phyloP scores from a whole-genome alignment of 2,888 invertebrate species.

The Sinopyrophorus schimmeli region DNA sequence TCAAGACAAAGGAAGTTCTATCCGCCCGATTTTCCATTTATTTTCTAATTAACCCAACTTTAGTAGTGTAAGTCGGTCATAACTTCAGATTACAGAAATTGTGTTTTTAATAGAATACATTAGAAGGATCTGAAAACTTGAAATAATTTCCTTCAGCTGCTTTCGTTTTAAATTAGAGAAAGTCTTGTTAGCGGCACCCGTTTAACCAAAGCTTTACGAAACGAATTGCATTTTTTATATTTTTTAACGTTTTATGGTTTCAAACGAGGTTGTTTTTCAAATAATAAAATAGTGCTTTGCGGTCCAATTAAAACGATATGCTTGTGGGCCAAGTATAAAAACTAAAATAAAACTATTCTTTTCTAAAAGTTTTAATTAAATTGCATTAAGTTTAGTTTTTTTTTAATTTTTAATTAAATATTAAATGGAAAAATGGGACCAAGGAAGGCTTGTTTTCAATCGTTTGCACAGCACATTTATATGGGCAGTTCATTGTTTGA shows the following conservation, averaged over 20 bases:
- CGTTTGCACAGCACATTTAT: too few relatives aligned
- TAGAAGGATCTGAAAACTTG: constrained; percentile 9
- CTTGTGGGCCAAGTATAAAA: not conserved
- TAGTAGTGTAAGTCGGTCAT: constrained; percentile 21
- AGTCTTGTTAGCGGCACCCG: constrained; percentile 7
- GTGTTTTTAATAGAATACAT: constrained; percentile 22
- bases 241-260: not conserved
- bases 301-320: not conserved
- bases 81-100: constrained; percentile 19
- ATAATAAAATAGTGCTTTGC: not conserved
- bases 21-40: constrained; percentile 18
- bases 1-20: constrained; percentile 15
- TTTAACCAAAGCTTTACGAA: constrained; percentile 7
- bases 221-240: not conserved
- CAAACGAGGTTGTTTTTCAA: not conserved
- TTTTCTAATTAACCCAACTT: constrained; percentile 22
- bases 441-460: too few relatives aligned
- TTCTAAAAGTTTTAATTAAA: too few relatives aligned
- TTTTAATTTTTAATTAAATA: too few relatives aligned
- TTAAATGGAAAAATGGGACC: too few relatives aligned
- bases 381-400: too few relatives aligned
- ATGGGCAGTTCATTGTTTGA: too few relatives aligned
- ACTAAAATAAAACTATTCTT: not conserved
- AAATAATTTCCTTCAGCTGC: constrained; percentile 14
- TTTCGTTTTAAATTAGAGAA: constrained; percentile 6